These are phyloP conservation scores for Cichladusa arquata DNA, from an alignment of 2,113 vertebrate species.

Conservation along the genomic window DNA sequence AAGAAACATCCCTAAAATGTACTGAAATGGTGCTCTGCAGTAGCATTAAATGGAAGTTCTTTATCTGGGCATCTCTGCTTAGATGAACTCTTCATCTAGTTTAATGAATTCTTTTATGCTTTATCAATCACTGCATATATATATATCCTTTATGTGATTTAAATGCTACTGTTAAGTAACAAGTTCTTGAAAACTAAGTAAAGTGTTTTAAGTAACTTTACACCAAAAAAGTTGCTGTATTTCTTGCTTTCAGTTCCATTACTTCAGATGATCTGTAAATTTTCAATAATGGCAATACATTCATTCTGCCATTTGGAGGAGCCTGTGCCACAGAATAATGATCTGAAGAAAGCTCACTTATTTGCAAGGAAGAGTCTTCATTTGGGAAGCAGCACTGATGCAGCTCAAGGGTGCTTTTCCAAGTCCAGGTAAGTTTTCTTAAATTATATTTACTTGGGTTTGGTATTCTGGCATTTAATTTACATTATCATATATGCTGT, in stretches of 20 bases:
- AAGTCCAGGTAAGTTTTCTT: not conserved
- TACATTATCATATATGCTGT: not conserved
- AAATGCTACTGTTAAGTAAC: not conserved
- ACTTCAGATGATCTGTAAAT: not conserved
- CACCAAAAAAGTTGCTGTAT: not conserved
- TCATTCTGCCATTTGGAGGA: slow-evolving; percentile 72
- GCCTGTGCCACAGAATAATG: slow-evolving; percentile 63
- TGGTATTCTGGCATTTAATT: not conserved
- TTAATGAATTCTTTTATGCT: not conserved
- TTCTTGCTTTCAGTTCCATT: slow-evolving; percentile 20
- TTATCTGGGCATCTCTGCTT: not conserved
- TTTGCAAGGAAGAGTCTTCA: slow-evolving; percentile 37
- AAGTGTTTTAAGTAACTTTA: not conserved
- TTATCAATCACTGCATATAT: not conserved
- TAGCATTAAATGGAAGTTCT: not conserved
- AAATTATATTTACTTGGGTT: not conserved
- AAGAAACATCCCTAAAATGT: not conserved
- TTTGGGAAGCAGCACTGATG: not conserved
- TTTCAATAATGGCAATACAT: slow-evolving; percentile 62
- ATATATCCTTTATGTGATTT: not conserved
- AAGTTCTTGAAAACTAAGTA: not conserved
- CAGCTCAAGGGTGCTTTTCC: slow-evolving; percentile 1
- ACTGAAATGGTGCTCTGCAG: not conserved
- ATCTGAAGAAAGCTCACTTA: slow-evolving; percentile 22
- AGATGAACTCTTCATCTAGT: not conserved